Evolutionary conservation across 2,113 vertebrate genomes (phyloP), one percentile per base, ranked within the genome.

Genomic region (Alaudala cheleensis): DNA sequence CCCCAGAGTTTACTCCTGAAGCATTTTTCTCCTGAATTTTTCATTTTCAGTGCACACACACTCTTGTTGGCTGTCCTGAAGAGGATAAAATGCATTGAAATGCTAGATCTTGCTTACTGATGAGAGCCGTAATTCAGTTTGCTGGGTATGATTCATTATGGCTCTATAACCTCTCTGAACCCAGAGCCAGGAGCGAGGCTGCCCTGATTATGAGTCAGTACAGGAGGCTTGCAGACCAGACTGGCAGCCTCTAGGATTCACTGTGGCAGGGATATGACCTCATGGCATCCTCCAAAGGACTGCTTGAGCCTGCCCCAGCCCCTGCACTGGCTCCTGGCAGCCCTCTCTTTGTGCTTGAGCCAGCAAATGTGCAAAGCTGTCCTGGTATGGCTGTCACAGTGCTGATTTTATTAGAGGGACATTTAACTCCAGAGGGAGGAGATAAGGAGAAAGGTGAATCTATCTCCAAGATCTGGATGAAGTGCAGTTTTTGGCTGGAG

Each of bases 111-210:
- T 3, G 5, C 81, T 91, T 91, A 51, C 10, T 83, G 85, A 94
- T 96, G 94, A 92, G 56, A 94, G 71, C 87, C 80, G 76, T 92
- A 95, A 96, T 90, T 96, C 93, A 92, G 57, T 96, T 97, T 93
- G 72, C 88, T 86, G 90, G 88, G 7, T 39, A 80, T 96, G 92
- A 96, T 96, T 97, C 93, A 95, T 96, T 86, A 71, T 26, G 79
- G 51, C 76, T 96, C 73, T 57, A 29, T 94, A 96, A 96, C 93
- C 95, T 73, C 87, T 81, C 76, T 93, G 95, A 93, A 91, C 93
- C 71, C 33, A 60, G 85, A 95, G 95, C 87, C 88, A 81, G 93
- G 51, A 96, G 79, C 4, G 10, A 95, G 92, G 90, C 93, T 93
- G 88, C 82, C 56, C 79, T 96, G 79, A 77, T 80, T 80, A 67